These are phyloP conservation scores for Phyllopteryx taeniolatus DNA, from an alignment of 2,113 vertebrate genomes.

Conservation along the genomic window DNA sequence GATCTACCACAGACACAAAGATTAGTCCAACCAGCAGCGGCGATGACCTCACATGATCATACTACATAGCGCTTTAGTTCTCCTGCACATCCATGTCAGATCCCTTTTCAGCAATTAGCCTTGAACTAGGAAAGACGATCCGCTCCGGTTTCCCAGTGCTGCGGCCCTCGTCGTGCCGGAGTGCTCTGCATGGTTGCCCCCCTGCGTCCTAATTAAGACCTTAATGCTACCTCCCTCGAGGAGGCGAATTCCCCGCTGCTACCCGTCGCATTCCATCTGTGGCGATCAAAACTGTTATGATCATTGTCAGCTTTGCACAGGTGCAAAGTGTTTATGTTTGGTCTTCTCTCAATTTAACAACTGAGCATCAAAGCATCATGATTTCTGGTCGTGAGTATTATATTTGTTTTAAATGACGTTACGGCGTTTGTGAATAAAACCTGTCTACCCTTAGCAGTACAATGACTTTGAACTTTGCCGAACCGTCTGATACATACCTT, in stretches of 20 bases:
- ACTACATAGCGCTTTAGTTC: constrained; percentile 56
- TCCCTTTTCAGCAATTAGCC: constrained; percentile 73
- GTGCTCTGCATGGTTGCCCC: constrained; percentile 73
- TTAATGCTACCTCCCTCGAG: constrained; percentile 74
- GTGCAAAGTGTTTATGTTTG: constrained; percentile 66
- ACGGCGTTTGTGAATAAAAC: not conserved
- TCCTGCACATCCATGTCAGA: constrained; percentile 63
- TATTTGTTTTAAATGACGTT: not conserved
- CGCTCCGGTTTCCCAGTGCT: constrained; percentile 69
- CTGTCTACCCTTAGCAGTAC: not conserved
- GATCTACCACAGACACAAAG: constrained; percentile 29
- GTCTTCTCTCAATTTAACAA: constrained; percentile 42
- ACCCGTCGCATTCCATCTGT: constrained; percentile 56
- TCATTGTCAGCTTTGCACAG: constrained; percentile 70
- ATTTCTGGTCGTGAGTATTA: constrained; percentile 29
- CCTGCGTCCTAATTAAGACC: constrained; percentile 82
- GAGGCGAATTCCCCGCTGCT: constrained; percentile 49
- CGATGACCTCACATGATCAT: constrained; percentile 61
- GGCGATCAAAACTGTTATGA: constrained; percentile 68
- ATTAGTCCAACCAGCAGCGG: constrained; percentile 60
- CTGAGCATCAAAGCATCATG: constrained; percentile 44
- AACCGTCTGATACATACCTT: not conserved
- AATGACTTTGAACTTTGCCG: not conserved
- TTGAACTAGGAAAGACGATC: constrained; percentile 81
- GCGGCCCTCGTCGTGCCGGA: constrained; percentile 72